Evolutionary conservation across 2,797 vertebrate genomes (phyloP), one percentile per base, ranked within the genome.

Genomic region (Phalanger gymnotis): DNA sequence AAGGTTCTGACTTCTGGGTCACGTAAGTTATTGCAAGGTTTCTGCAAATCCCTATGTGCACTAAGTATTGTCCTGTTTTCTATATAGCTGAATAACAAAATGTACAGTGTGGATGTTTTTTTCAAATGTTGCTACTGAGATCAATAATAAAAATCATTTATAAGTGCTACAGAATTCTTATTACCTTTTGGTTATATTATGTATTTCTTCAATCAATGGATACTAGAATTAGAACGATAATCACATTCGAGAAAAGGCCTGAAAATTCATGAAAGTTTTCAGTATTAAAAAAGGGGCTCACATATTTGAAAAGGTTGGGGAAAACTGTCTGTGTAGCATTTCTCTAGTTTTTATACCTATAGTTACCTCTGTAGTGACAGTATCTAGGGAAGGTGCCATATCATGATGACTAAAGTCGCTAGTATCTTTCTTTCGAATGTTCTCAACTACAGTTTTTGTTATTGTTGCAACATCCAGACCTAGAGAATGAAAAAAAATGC

Each of bases 401-500:
- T 99, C 99, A 95, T 99, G 99, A 96, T 99, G 99, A 16, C 98
- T 98, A 92, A 99, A 99, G 96, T 99, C 99, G 0, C 98, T 98
- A 10, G 98, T 97, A 73, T 99, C 99, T 97, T 98, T 98, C 97
- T 99, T 99, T 92, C 99, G 98, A 95, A 99, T 99, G 22, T 99
- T 99, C 98, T 99, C 99, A 96, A 99, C 99, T 95, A 99, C 99
- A 11, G 99, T 99, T 98, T 99, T 99, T 52, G 99, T 99, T 96
- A 99, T 99, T 5, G 99, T 98, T 89, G 99, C 99, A 90, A 99
- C 99, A 13, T 99, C 99, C 98, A 99, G 98, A 98, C 99, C 99
- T 99, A 56, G 61, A 96, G 31, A 90, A 92, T 54, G 28, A 96
- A 5, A 95, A 96, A 55, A 58, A 7, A 94, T 40, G 40, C 40